Evolutionary conservation across 2,797 vertebrate genomes (phyloP).

Genomic region (Spheniscus humboldti): DNA sequence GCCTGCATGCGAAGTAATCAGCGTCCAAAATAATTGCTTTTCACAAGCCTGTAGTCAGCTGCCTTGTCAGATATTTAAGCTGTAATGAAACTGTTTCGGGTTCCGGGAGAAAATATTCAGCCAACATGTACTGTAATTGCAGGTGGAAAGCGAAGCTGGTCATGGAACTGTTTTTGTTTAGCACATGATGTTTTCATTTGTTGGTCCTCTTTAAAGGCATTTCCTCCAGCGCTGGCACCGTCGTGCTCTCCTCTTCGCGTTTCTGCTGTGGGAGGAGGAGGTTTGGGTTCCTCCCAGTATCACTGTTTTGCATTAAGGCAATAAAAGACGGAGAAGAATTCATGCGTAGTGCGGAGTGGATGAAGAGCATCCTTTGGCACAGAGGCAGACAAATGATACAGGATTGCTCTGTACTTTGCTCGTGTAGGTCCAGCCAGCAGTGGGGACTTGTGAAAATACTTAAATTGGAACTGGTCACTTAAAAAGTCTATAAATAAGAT

Average conservation of each 20-base stretch:
- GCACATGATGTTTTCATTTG: neutral
- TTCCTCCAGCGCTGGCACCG: neutral
- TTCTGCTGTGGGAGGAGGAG: neutral
- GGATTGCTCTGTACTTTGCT: neutral
- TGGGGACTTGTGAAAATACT: neutral
- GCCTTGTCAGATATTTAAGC: constrained; percentile 68
- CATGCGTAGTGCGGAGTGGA: rapidly evolving
- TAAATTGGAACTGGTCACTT: neutral
- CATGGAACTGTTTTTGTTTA: neutral
- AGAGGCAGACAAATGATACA: neutral
- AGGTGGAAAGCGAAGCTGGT: neutral
- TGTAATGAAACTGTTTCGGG: constrained; percentile 58
- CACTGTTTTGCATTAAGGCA: neutral
- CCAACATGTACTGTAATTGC: constrained; percentile 8
- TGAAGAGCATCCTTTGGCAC: neutral
- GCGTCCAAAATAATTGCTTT: constrained; percentile 73
- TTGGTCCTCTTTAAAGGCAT: neutral
- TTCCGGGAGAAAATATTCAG: constrained; percentile 8
- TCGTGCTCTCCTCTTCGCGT: rapidly evolving
- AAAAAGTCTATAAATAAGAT: neutral
- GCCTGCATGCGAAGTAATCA: constrained; percentile 64
- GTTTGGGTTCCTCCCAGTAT: rapidly evolving
- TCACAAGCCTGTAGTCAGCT: constrained; percentile 54
- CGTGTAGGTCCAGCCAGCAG: rapidly evolving
- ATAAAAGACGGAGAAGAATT: neutral